Percentiles rank a stretch among this genome's conserved stretches.
phyloP scores from a whole-genome alignment of 2,888 invertebrate species.

The Polymixis flavicincta region DNA sequence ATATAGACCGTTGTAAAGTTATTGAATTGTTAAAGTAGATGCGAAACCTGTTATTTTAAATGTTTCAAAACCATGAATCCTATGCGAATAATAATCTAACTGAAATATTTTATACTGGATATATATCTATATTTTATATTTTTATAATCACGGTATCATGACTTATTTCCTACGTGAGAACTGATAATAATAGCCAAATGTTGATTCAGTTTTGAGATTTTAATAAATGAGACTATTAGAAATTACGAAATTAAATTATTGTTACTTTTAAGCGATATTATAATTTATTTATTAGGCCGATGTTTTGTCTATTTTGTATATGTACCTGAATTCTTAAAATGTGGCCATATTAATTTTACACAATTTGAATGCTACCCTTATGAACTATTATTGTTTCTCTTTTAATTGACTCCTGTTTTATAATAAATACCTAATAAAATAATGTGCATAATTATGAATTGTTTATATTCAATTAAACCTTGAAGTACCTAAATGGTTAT shows the following conservation, averaged over 20 bases:
- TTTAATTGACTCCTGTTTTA: conserved; percentile 85
- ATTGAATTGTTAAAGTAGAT: conserved; percentile 70
- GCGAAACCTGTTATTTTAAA: conserved; percentile 34
- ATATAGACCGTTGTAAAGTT: conserved; percentile 75
- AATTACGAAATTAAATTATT: conserved; percentile 88
- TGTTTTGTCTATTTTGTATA: conserved; percentile 82
- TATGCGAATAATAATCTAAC: conserved; percentile 63
- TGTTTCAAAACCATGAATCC: conserved; percentile 46
- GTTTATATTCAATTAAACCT: conserved; percentile 65
- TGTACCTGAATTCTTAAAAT: conserved; percentile 89
- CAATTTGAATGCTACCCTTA: conserved; percentile 77
- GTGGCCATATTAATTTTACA: conserved; percentile 89
- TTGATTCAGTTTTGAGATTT: conserved; percentile 84
- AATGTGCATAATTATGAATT: conserved; percentile 81
- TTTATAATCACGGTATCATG: conserved; percentile 82
- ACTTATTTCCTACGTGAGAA: conserved; percentile 80
- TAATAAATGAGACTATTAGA: conserved; percentile 85
- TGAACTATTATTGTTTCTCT: conserved; percentile 81
- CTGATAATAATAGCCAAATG: conserved; percentile 79
- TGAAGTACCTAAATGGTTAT: neutral
- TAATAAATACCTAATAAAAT: conserved; percentile 86
- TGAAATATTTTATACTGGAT: conserved; percentile 75
- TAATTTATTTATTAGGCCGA: conserved; percentile 84
- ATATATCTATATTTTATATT: conserved; percentile 74
- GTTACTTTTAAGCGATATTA: conserved; percentile 81